Base-by-base conservation (phyloP, 2,888 invertebrate genomes). In the Disparrhopalites patrizii region DNA sequence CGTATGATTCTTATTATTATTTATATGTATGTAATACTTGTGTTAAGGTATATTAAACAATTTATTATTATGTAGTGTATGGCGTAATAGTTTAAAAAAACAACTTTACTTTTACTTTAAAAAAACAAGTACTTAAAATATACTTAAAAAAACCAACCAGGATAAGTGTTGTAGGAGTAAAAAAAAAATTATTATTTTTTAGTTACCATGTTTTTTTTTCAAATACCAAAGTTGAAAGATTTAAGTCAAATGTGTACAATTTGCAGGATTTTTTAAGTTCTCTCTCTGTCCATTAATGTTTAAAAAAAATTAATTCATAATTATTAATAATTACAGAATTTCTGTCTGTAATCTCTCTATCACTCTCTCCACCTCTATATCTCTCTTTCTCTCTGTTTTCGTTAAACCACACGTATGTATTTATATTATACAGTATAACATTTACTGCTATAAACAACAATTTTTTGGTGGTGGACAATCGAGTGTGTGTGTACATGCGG, bases 181-280 rank as follows among this genome's bases (percentile, higher is more conserved):
- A 47, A 8, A 7, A 47, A 18, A 13, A n/a, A 47, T 8, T 55
- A 31, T 55, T 61, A 30, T 61, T 62, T 52, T 28, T 62, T 52
- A 63, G 63, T 63, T 63, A 63, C 63, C 63, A 63, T 63, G 40
- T 54, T 10, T 23, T 55, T 65, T 36, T 57, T 65, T 65, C 57
- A 65, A 33, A 63, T 63, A 65, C 64, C 64, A 65, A 65, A 65
- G 64, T 65, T 65, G 57, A 65, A 65, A 20, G 36, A 65, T 36
- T 65, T 57, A 65, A 65, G 64, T 65, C 64, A 65, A 65, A 55
- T 57, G 64, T 63, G 56, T 51, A 65, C 64, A 57, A 57, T 56
- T 43, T 56, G 50, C 56, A 36, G 50, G 43, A 56, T 40, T 47
- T 51, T 36, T 50, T 25, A 23, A 10, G 20, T 7, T 36, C 36